Conservation (phyloP, 1,140 invertebrate species). For the Adoxophyes honmai region DNA sequence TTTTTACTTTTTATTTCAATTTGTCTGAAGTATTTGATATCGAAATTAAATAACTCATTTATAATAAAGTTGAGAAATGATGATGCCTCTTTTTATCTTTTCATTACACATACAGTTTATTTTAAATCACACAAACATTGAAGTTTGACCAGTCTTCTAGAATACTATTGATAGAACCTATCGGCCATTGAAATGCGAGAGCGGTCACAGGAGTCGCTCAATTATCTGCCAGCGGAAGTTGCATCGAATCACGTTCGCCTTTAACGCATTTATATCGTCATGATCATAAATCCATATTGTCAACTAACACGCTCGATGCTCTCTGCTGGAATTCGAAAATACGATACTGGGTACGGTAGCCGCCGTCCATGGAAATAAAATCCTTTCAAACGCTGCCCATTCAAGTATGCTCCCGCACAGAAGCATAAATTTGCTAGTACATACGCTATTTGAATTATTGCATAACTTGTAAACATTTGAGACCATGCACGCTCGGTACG, state of each 20-base stretch:
- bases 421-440: constrained; percentile 66
- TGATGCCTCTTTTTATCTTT: too few species aligned
- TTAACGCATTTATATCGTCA: constrained; percentile 62
- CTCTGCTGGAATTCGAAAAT: constrained; percentile 56
- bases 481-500: constrained; percentile 41
- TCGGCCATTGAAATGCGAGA: too few species aligned
- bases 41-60: too few species aligned
- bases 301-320: constrained; percentile 48
- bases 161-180: too few species aligned
- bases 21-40: too few species aligned
- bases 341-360: constrained; percentile 41
- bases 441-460: constrained; percentile 67
- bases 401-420: constrained; percentile 65
- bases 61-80: too few species aligned
- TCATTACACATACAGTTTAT: too few species aligned
- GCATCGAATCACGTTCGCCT: constrained; percentile 49
- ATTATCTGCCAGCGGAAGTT: constrained; percentile 59
- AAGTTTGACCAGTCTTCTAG: too few species aligned
- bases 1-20: too few species aligned
- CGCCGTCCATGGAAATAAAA: constrained; percentile 67
- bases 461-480: constrained; percentile 71
- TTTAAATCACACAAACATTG: too few species aligned
- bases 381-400: constrained; percentile 68
- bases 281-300: constrained; percentile 67
- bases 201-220: constrained; percentile 31